Percentiles rank a stretch among this genome's conserved stretches.
Conservation (phyloP, 2,113 vertebrate genomes). For the human (Homo sapiens) region DNA sequence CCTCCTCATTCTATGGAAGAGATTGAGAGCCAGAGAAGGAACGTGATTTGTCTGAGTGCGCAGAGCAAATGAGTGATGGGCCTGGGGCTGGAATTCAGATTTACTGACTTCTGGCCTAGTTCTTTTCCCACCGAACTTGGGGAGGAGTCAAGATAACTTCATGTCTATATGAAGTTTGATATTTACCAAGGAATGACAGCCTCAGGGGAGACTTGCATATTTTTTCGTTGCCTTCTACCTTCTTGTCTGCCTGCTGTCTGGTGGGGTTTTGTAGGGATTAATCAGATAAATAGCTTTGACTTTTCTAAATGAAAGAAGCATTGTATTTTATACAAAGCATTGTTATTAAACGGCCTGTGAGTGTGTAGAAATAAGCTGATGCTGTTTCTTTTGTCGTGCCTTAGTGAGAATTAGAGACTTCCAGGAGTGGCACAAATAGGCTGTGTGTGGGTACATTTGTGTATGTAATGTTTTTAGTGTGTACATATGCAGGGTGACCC, state of each 20-base stretch:
- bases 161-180: not conserved
- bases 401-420: not conserved
- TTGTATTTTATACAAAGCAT: not conserved
- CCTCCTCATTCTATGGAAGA: not conserved
- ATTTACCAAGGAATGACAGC: not conserved
- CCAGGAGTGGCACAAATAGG: not conserved
- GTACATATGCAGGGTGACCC: not conserved
- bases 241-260: slow-evolving; percentile 36
- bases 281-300: slow-evolving; percentile 42
- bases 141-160: not conserved
- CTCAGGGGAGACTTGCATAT: not conserved
- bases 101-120: not conserved
- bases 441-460: not conserved
- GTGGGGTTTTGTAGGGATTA: slow-evolving; percentile 28
- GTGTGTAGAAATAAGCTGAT: not conserved
- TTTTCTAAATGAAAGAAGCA: slow-evolving; percentile 44
- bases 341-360: not conserved
- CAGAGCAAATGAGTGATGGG: not conserved
- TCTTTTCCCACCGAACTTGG: not conserved
- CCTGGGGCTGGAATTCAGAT: not conserved
- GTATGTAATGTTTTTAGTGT: not conserved
- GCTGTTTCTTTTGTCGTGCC: not conserved
- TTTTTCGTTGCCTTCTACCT: not conserved
- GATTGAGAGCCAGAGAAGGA: not conserved
- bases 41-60: no score